Conservation (phyloP, 1,140 invertebrate species). For the Mya arenaria region DNA sequence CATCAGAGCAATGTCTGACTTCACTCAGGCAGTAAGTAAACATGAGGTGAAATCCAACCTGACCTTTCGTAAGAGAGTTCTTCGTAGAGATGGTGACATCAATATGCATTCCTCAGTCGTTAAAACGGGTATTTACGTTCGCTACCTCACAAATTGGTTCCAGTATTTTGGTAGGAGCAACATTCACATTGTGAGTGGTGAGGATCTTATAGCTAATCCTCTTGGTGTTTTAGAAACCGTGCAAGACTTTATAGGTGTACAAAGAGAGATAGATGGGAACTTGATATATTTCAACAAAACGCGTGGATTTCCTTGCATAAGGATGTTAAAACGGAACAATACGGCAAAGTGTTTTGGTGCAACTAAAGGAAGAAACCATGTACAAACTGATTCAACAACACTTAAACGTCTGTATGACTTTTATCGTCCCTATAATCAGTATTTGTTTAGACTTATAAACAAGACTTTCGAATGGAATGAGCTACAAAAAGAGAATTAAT, state of each 20-base stretch:
- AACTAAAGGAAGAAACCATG: conserved; percentile 94
- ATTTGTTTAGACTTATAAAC: conserved; percentile 95
- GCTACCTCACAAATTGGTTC: conserved; percentile 91
- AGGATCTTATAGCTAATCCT: conserved; percentile 91
- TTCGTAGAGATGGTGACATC: conserved; percentile 83
- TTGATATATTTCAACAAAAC: conserved; percentile 96
- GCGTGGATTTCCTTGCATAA: conserved; percentile 95
- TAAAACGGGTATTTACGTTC: conserved; percentile 91
- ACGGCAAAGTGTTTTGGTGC: conserved; percentile 94
- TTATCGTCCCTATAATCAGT: conserved; percentile 93
- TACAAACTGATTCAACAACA: conserved; percentile 87
- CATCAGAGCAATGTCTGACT: conserved; percentile 94
- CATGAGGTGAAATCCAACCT: conserved; percentile 85
- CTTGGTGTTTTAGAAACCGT: conserved; percentile 91
- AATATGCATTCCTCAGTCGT: conserved; percentile 93
- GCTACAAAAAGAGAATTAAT: too few relatives aligned
- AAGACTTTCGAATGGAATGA: too few relatives aligned
- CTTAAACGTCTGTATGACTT: conserved; percentile 90
- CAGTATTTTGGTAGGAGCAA: conserved; percentile 90
- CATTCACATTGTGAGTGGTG: conserved; percentile 93
- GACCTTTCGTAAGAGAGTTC: conserved; percentile 90
- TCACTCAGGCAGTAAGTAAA: conserved; percentile 85
- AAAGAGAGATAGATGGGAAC: conserved; percentile 91
- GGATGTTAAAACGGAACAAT: conserved; percentile 88
- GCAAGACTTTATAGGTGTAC: conserved; percentile 92